Conservation (phyloP, 2,113 vertebrate species). For the Canis aureus region DNA sequence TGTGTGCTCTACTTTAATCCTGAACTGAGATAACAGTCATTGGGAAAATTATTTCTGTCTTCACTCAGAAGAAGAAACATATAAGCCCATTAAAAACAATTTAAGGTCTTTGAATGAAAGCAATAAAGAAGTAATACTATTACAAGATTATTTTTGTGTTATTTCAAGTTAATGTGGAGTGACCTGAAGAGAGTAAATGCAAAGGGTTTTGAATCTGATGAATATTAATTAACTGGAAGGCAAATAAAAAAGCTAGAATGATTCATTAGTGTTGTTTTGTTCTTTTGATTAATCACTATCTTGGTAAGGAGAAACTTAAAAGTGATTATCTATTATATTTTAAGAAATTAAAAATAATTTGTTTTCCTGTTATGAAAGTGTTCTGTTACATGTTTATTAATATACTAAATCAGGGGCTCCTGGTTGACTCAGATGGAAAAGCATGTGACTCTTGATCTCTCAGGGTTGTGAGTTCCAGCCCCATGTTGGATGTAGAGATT, state of each 20-base stretch:
- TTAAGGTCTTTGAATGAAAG: constrained; percentile 52
- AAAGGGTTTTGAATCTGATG: constrained; percentile 1
- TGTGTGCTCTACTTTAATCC: constrained; percentile 31
- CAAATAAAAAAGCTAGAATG: background rate
- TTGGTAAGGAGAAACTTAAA: background rate
- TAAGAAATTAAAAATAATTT: constrained; percentile 16
- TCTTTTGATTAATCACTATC: background rate
- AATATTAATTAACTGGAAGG: constrained; percentile 26
- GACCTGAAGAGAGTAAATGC: constrained; percentile 13
- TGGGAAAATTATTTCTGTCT: constrained; percentile 61
- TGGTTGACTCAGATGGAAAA: background rate
- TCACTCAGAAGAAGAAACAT: background rate
- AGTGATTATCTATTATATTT: background rate
- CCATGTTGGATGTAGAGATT: background rate
- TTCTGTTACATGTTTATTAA: background rate
- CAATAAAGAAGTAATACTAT: constrained; percentile 42
- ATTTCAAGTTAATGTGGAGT: constrained; percentile 46
- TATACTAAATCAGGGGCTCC: background rate
- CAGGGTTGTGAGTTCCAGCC: background rate
- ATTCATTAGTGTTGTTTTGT: background rate
- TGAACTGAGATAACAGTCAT: constrained; percentile 50
- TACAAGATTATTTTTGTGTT: constrained; percentile 26
- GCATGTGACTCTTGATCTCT: background rate
- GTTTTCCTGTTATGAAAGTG: background rate
- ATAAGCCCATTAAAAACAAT: constrained; percentile 57